A percentile compares a stretch with the other conserved stretches of the same genome.
phyloP scores from a whole-genome alignment of 2,888 invertebrate species.

The Oscheius onirici region DNA sequence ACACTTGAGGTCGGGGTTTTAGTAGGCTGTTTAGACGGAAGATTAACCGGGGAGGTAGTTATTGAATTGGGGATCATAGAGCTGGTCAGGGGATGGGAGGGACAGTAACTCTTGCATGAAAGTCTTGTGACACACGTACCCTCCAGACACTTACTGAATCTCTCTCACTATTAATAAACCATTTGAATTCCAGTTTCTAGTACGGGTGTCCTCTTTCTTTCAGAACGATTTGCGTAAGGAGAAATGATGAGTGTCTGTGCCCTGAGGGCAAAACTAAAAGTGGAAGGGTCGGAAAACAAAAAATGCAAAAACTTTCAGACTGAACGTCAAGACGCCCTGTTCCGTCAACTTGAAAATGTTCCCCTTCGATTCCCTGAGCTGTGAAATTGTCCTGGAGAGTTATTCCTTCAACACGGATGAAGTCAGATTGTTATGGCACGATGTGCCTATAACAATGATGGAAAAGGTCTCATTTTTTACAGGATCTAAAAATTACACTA shows the following conservation, averaged over 20 bases:
- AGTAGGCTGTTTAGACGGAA: neutral
- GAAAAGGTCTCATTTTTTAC: constrained; percentile 53
- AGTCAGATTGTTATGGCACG: constrained; percentile 70
- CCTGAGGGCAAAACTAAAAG: too few relatives aligned
- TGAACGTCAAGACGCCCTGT: constrained; percentile 71
- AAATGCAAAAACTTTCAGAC: constrained; percentile 44
- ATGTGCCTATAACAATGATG: constrained; percentile 71
- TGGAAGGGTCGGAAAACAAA: neutral
- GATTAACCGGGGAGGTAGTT: too few relatives aligned
- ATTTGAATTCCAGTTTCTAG: too few relatives aligned
- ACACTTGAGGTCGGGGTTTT: constrained; percentile 1
- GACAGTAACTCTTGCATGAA: too few relatives aligned
- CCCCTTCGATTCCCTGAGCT: constrained; percentile 69
- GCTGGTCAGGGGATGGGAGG: too few relatives aligned
- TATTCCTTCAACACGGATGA: constrained; percentile 71
- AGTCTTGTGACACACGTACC: too few relatives aligned
- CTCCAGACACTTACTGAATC: too few relatives aligned
- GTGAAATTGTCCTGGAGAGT: constrained; percentile 67
- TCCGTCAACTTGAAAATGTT: constrained; percentile 67
- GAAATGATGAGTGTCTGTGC: too few relatives aligned
- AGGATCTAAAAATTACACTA: neutral
- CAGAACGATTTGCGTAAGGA: too few relatives aligned
- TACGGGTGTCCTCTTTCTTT: too few relatives aligned
- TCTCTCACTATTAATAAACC: too few relatives aligned
- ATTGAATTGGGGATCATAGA: too few relatives aligned